Evolutionary conservation across 2,113 vertebrate species (phyloP).

Genomic region (Solenodon paradoxus): DNA sequence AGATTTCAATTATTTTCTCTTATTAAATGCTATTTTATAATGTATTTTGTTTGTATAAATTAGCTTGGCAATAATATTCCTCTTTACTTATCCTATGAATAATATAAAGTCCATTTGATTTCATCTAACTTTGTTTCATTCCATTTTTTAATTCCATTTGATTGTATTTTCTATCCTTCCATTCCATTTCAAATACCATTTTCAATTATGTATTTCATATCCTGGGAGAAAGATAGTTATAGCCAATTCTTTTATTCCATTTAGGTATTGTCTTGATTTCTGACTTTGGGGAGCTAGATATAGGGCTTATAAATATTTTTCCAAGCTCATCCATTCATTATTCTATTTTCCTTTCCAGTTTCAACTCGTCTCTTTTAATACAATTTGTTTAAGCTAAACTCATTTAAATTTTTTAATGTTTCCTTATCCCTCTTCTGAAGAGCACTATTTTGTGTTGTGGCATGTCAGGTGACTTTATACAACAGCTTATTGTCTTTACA

Average conservation of each 20-base stretch:
- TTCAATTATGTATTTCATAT: not conserved
- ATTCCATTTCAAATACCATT: not conserved
- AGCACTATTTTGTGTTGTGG: not conserved
- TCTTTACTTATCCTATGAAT: not conserved
- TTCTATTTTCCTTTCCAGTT: not conserved
- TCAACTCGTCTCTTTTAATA: not conserved
- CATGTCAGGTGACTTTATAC: not conserved
- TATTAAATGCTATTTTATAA: not conserved
- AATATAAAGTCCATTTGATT: not conserved
- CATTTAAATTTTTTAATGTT: constrained; percentile 2
- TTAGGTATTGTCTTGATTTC: not conserved
- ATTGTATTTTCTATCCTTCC: not conserved
- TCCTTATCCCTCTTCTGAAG: not conserved
- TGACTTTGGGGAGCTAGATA: not conserved
- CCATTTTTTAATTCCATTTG: not conserved
- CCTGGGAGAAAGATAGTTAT: not conserved
- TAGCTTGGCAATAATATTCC: not conserved
- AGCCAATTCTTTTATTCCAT: not conserved
- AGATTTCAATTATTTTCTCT: not conserved
- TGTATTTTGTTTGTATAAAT: not conserved
- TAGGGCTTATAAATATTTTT: not conserved
- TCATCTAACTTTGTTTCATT: not conserved
- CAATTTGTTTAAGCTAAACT: too few species aligned
- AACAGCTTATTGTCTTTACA: not conserved
- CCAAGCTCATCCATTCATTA: not conserved